A percentile compares a stretch with the other conserved stretches of the same genome.
Evolutionary conservation across 2,888 invertebrate genomes (phyloP).

Genomic region (Hipparchia semele): DNA sequence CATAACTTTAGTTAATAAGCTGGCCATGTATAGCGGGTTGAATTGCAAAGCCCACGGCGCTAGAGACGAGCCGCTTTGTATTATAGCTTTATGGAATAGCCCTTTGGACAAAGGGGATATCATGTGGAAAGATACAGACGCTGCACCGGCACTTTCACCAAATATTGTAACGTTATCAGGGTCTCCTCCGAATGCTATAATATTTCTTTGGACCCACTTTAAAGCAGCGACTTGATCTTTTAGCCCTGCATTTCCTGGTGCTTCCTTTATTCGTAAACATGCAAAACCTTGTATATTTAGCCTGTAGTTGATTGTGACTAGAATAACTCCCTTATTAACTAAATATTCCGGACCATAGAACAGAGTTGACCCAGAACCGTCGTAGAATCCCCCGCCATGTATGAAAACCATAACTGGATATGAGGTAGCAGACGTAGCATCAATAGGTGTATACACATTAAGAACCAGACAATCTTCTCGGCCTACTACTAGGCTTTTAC

Average conservation of each 20-base stretch:
- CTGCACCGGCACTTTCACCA: constrained; percentile 71
- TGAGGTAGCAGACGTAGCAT: constrained; percentile 40
- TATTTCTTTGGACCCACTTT: constrained; percentile 64
- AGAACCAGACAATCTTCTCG: constrained; percentile 60
- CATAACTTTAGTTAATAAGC: constrained; percentile 62
- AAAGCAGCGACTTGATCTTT: constrained; percentile 70
- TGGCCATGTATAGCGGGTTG: constrained; percentile 60
- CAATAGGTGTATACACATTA: constrained; percentile 63
- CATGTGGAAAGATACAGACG: constrained; percentile 64
- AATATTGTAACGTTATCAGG: constrained; percentile 65
- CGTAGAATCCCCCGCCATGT: constrained; percentile 70
- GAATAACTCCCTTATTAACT: constrained; percentile 59
- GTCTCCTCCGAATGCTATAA: constrained; percentile 64
- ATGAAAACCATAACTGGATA: constrained; percentile 72
- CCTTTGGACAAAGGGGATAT: constrained; percentile 69
- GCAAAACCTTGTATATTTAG: constrained; percentile 67
- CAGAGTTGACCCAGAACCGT: constrained; percentile 56
- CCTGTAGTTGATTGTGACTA: constrained; percentile 70
- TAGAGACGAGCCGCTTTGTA: constrained; percentile 68
- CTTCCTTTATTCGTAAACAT: constrained; percentile 65
- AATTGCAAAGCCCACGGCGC: constrained; percentile 64
- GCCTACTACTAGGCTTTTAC: constrained; percentile 49
- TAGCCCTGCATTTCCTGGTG: constrained; percentile 68
- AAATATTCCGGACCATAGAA: constrained; percentile 67
- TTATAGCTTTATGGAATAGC: constrained; percentile 67